Base-by-base conservation (phyloP, 2,797 vertebrate species). In the Natrix natrix region DNA sequence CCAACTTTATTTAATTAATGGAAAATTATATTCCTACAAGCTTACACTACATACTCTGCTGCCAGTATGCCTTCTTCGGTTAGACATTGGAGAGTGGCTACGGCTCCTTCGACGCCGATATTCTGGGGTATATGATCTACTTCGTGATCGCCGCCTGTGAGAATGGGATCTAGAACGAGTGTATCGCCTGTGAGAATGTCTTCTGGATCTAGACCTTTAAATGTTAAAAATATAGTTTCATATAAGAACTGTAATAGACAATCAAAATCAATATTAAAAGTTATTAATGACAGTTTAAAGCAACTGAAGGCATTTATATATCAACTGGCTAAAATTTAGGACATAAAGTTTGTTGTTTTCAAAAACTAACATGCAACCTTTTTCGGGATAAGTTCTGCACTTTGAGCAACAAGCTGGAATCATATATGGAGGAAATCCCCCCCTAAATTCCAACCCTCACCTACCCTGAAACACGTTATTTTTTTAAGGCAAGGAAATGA, bases 11-110 rank as follows among this genome's bases (percentile, higher is more conserved):
- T n/a, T 37, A 60, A 55, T 59, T 69, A 87, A 8, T 28, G 14
- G 60, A 24, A 26, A 37, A 86, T 57, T 52, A 59, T 48, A 0
- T 8, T 5, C 3, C 90, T 32, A 69, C 87, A 96, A 95, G 94
- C 92, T 93, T 91, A 88, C 86, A 90, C 8, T 57, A 98, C 98
- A 97, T 97, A 99, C 99, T 97, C 98, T 98, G 98, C 98, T 99
- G 96, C 98, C 98, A 93, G 98, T 97, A 94, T 99, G 98, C 93
- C 98, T 98, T 93, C 98, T 98, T 56, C 98, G 98, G 97, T 97
- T 99, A 37, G 98, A 99, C 98, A 98, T 98, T 11, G 99, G 98
- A 28, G 99, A 99, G 48, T 98, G 98, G 96, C 99, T 99, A 94
- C 98, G 98, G 97, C 98, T 99, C 96, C 98, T 98, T 94, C 97